Percentiles rank a stretch among this genome's conserved stretches.
phyloP scores from a whole-genome alignment of 2,888 invertebrate species.

The Eurytoma adleriae region DNA sequence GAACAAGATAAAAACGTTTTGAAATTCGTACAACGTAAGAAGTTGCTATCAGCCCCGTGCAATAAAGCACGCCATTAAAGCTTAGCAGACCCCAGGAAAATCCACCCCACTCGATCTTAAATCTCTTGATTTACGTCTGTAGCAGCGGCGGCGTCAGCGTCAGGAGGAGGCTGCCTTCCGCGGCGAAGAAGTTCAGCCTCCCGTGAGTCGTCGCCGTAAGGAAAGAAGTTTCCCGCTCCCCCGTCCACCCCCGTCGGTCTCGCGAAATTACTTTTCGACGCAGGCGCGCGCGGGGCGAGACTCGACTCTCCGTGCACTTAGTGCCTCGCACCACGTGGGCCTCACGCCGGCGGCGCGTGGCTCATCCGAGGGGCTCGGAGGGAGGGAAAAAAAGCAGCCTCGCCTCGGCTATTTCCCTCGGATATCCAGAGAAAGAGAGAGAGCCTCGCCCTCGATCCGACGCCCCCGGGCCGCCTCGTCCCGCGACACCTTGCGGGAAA shows the following conservation, averaged over 20 bases:
- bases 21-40: too few relatives aligned
- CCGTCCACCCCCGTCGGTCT: not conserved
- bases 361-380: not conserved
- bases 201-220: not conserved
- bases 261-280: not conserved
- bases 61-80: not conserved
- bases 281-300: not conserved
- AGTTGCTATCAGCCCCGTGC: not conserved
- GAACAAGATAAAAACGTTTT: too few relatives aligned
- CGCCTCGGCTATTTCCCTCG: too few relatives aligned
- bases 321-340: slow-evolving; percentile 18
- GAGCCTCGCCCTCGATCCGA: slow-evolving; percentile 5
- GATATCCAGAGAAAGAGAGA: slow-evolving; percentile 5
- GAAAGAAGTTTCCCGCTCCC: slow-evolving; percentile 2
- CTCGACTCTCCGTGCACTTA: not conserved
- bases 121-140: not conserved
- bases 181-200: not conserved
- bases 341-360: not conserved
- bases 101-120: slow-evolving; percentile 1
- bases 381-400: not conserved
- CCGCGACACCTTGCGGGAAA: not conserved
- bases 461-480: not conserved
- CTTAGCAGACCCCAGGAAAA: not conserved
- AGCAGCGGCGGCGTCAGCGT: not conserved
- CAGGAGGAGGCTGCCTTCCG: not conserved